These are phyloP conservation scores for Gavia stellata DNA, from an alignment of 2,113 vertebrate species.

Conservation along the genomic window DNA sequence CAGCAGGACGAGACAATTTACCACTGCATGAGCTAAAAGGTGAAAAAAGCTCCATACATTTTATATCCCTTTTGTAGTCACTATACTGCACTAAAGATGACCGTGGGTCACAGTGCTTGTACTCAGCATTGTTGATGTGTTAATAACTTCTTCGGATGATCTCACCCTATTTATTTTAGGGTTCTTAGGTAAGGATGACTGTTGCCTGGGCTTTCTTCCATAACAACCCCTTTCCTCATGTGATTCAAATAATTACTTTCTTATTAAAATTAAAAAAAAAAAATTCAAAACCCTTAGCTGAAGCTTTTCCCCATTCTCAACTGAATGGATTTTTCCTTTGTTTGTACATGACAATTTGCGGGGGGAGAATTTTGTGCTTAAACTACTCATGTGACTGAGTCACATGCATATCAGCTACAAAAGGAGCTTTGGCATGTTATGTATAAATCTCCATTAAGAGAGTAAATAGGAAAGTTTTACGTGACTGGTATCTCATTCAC, in stretches of 20 bases:
- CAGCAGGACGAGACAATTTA: conserved; percentile 49
- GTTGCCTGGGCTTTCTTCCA: not conserved
- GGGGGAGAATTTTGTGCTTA: conserved; percentile 42
- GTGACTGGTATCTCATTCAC: conserved; percentile 44
- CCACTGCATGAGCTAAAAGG: conserved; percentile 34
- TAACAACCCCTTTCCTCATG: not conserved
- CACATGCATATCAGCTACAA: conserved; percentile 38
- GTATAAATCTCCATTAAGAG: conserved; percentile 47
- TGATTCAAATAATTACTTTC: not conserved
- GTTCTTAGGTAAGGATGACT: not conserved
- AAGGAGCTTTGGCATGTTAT: conserved; percentile 41
- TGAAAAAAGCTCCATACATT: conserved; percentile 50
- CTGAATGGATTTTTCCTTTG: conserved; percentile 46
- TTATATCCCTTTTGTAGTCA: conserved; percentile 52
- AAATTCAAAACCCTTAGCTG: not conserved
- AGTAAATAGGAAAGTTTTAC: conserved; percentile 52
- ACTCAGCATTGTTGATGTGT: not conserved
- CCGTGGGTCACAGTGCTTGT: not conserved
- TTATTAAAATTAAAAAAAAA: not conserved
- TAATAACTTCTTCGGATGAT: conserved; percentile 9
- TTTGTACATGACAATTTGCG: conserved; percentile 11
- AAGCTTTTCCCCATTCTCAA: conserved; percentile 19
- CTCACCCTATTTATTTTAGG: conserved; percentile 25
- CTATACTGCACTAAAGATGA: not conserved
- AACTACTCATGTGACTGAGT: conserved; percentile 46